A percentile compares a stretch with the other conserved stretches of the same genome.
Conservation (phyloP, 2,888 invertebrate genomes). For the Plagodis pulveraria region DNA sequence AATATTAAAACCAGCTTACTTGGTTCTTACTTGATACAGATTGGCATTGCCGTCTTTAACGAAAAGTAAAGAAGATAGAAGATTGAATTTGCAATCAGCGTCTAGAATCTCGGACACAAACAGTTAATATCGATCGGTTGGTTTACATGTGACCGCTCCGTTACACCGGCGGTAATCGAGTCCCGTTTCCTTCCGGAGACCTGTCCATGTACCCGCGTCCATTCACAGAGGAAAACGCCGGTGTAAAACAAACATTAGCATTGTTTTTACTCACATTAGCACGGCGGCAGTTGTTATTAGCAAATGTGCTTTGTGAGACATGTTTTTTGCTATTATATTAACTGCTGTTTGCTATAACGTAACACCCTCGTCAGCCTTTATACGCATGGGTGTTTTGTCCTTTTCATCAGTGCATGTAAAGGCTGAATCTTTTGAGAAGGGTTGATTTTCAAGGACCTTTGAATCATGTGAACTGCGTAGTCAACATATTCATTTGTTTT, state of each 20-base stretch:
- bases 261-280: slow-evolving; percentile 35
- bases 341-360: background rate
- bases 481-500: too few relatives aligned
- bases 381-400: too few relatives aligned
- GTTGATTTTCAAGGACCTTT: too few relatives aligned
- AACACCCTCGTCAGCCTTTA: too few relatives aligned
- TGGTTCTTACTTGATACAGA: too few relatives aligned
- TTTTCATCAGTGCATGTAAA: too few relatives aligned
- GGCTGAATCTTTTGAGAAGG: too few relatives aligned
- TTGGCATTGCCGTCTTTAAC: background rate
- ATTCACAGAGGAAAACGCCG: slow-evolving; percentile 51
- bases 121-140: slow-evolving; percentile 58
- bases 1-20: too few relatives aligned
- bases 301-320: slow-evolving; percentile 2
- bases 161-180: slow-evolving; percentile 72
- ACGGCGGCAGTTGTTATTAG: slow-evolving; percentile 8
- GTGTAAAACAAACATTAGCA: slow-evolving; percentile 42
- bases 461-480: too few relatives aligned
- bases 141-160: slow-evolving; percentile 64
- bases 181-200: slow-evolving; percentile 76
- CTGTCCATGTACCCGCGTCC: slow-evolving; percentile 46
- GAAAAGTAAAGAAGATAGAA: background rate
- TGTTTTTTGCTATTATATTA: background rate
- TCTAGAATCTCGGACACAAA: slow-evolving; percentile 41
- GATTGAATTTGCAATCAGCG: slow-evolving; percentile 39